A percentile compares a stretch with the other conserved stretches of the same genome.
Conservation (phyloP, 2,888 invertebrate species). For the Keiferia lycopersicella region DNA sequence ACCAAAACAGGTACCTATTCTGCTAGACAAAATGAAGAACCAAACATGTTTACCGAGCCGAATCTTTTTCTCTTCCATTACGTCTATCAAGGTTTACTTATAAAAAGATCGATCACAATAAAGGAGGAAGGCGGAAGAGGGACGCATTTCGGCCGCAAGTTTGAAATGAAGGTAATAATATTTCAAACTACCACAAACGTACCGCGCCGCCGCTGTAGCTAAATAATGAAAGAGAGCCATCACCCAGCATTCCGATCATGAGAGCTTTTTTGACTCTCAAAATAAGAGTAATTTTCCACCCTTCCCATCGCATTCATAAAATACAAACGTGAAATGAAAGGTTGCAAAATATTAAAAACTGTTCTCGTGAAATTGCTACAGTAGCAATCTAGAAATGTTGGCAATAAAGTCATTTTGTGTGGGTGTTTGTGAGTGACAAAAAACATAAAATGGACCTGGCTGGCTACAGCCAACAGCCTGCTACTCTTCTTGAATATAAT, state of each 20-base stretch:
- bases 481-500: no score
- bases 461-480: no score
- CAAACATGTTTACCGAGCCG: no score
- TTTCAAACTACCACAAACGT: conserved; percentile 13
- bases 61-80: neutral
- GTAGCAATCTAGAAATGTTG: conserved; percentile 16
- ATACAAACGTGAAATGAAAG: conserved; percentile 28
- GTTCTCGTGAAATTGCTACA: conserved; percentile 25
- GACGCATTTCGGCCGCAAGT: conserved; percentile 3
- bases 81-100: neutral
- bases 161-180: conserved; percentile 19
- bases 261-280: conserved; percentile 29
- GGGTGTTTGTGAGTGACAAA: neutral
- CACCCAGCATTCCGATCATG: conserved; percentile 24
- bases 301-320: conserved; percentile 26
- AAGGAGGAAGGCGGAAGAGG: neutral
- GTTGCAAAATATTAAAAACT: conserved; percentile 33
- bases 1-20: no score
- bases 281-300: conserved; percentile 27
- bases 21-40: no score
- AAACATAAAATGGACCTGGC: neutral
- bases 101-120: neutral
- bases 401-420: neutral
- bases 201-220: neutral
- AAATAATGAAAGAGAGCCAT: conserved; percentile 25